Evolutionary conservation across 2,888 invertebrate species (phyloP), one percentile per base, ranked within the genome.

Genomic region (Lamproptera curius): DNA sequence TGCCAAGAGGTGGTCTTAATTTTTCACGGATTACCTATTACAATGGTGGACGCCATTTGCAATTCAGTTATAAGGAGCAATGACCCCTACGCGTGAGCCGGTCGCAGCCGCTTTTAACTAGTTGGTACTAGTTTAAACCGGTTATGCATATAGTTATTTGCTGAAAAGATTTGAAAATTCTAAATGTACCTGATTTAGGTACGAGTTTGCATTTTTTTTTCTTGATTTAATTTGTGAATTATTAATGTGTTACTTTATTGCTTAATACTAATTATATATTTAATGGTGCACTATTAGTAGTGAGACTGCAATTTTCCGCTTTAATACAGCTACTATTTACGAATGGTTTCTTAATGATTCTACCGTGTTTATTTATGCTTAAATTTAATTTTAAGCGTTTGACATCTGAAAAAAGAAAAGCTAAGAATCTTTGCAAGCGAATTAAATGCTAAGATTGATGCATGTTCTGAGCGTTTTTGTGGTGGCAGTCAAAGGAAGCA

Each of bases 81-180:
- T 46, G 49, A 47, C 42, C 47, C 38, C 16, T 13, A 5, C 47
- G 42, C 42, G 47, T 48, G 14, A 44, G 33, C 52, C 46, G 50
- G 42, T 33, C 13, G 3, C n/a, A 39, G 31, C 52, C 50, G 16
- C 53, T 17, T 16, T n/a, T 20, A 50, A 41, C 52, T 31, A 39
- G 51, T 39, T 46, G 33, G 14, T 42, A 26, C 53, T 50, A 40
- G 54, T 45, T 41, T 48, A 14, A 31, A 37, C 43, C 36, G 35
- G 34, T 38, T 42, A 34, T 42, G 33, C 15, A 42, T 36, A 33
- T 17, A 31, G 15, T 5, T 13, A 41, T 23, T 46, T 17, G 17
- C 17, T 11, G 31, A 23, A 33, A 41, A n/a, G n/a, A n/a, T n/a
- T n/a, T n/a, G n/a, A n/a, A n/a, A n/a, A n/a, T n/a, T n/a, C n/a